Evolutionary conservation across 2,113 vertebrate species (phyloP), one percentile per base, ranked within the genome.

Genomic region (Pygoscelis antarcticus): DNA sequence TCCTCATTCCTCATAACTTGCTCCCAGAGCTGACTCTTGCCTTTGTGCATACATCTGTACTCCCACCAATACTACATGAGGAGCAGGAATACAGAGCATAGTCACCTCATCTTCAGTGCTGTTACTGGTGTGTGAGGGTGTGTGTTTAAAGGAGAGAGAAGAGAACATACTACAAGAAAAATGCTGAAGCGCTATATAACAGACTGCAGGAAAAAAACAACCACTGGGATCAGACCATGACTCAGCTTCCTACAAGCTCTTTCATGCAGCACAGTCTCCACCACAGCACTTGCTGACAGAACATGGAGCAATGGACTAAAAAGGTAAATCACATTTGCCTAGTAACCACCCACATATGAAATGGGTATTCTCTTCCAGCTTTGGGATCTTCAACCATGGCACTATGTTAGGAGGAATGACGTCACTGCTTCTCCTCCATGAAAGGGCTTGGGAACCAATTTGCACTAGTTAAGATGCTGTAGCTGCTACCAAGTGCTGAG

Each of bases 361-460:
- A 68, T 7, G 7, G 3, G 8, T 18, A 70, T 17, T 51, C 29
- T 36, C 25, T 44, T 46, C 6, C 17, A 14, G 5, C 29, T 76
- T 10, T 72, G 70, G 27, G 23, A 46, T 70, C 57, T 68, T 83
- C 47, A 88, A 2, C 30, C 11, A 55, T 0, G 3, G 34, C 47
- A 68, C 22, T 22, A 22, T 2, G 1, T 62, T 47, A 62, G 1
- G 19, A 82, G 42, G 34, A 82, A 75, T 0, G 0, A 88, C 11
- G 26, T 15, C n/a, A 51, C 10, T 60, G 57, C 32, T 61, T 16
- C 19, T 42, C 19, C 52, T 58, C 32, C 20, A n/a, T 20, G 26
- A 58, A 55, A 55, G 36, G 10, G 11, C 8, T 42, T 16, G 8
- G 52, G 32, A 85, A 93, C 11, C 11, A 58, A 25, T 54, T 2